These are phyloP conservation scores for Gnatocerus cornutus DNA, from an alignment of 2,888 invertebrate genomes.

Conservation along the genomic window DNA sequence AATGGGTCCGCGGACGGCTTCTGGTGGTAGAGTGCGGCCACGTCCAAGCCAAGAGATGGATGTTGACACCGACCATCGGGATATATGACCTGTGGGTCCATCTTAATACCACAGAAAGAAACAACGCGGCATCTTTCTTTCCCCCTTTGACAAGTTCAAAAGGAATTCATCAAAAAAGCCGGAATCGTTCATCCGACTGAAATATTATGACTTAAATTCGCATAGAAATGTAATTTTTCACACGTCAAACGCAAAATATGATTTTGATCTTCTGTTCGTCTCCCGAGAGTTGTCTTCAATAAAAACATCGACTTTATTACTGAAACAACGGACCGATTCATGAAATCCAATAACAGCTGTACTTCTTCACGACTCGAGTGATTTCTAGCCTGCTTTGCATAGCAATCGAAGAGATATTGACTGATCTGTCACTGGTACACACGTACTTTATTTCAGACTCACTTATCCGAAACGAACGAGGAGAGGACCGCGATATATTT, in stretches of 20 bases:
- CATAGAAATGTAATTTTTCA: slow-evolving; percentile 68
- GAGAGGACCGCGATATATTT: slow-evolving; percentile 37
- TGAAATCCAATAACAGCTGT: slow-evolving; percentile 69
- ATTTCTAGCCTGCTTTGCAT: slow-evolving; percentile 68
- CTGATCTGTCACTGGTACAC: slow-evolving; percentile 58
- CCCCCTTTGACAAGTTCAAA: slow-evolving; percentile 33
- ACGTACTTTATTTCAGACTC: slow-evolving; percentile 46
- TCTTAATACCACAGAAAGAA: slow-evolving; percentile 46
- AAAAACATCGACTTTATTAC: slow-evolving; percentile 69
- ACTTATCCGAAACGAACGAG: slow-evolving; percentile 42
- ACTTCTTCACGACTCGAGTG: slow-evolving; percentile 67
- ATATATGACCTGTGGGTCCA: slow-evolving; percentile 53
- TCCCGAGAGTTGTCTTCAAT: slow-evolving; percentile 66
- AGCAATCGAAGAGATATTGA: slow-evolving; percentile 62
- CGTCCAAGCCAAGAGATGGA: slow-evolving; percentile 46
- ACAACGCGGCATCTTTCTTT: not conserved
- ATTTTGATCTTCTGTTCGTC: slow-evolving; percentile 67
- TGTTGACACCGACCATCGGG: slow-evolving; percentile 47
- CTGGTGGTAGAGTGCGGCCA: slow-evolving; percentile 48
- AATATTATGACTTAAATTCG: slow-evolving; percentile 66
- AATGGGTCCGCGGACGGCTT: slow-evolving; percentile 59
- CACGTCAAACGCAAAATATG: slow-evolving; percentile 68
- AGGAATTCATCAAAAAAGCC: slow-evolving; percentile 38
- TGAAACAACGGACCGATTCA: slow-evolving; percentile 66
- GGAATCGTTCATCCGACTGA: slow-evolving; percentile 52